Evolutionary conservation across 2,888 invertebrate genomes (phyloP), one percentile per base, ranked within the genome.

Genomic region (Hypsopygia costalis): DNA sequence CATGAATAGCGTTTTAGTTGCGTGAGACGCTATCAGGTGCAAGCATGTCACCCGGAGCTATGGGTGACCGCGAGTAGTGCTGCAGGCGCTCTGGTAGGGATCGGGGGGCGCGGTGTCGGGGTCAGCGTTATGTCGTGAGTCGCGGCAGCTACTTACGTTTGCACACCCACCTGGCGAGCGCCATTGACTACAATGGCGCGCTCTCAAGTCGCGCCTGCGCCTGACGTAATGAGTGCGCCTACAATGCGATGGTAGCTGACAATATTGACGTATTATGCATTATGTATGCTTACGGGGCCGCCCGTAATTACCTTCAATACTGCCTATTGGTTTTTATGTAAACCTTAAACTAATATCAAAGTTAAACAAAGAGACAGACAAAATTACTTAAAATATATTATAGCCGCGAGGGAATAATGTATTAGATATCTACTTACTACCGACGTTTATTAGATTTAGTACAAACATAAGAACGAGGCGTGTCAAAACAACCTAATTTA

Each of bases 401-500:
- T 58, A 55, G 49, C 50, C 47, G 47, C 60, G 52, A 32, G 62
- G 52, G 62, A 69, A 69, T 81, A 83, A 83, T 81, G 72, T 78
- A 82, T 73, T 75, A 68, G 71, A 63, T 59, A 61, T 70, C 69
- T 68, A 70, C 76, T 67, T 59, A 66, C 73, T 70, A 70, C 72
- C 67, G 83, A 86, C 81, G 70, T 83, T 86, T 85, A 86, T 87
- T 86, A 86, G 82, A 87, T 87, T 86, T 85, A 86, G 77, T 82
- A 79, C 78, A 81, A 86, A 82, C 85, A 85, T 81, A 80, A 82
- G 83, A 83, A 81, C 83, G 75, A 85, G 85, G 81, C 86, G 85
- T 86, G 87, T 87, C 88, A 87, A 85, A 87, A 85, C 85, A 86
- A 81, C 79, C 86, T 85, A 87, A 87, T 88, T 88, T 87, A 87